phyloP scores from a whole-genome alignment of 92 coral and sea anemone genomes.

The Porites rus region DNA sequence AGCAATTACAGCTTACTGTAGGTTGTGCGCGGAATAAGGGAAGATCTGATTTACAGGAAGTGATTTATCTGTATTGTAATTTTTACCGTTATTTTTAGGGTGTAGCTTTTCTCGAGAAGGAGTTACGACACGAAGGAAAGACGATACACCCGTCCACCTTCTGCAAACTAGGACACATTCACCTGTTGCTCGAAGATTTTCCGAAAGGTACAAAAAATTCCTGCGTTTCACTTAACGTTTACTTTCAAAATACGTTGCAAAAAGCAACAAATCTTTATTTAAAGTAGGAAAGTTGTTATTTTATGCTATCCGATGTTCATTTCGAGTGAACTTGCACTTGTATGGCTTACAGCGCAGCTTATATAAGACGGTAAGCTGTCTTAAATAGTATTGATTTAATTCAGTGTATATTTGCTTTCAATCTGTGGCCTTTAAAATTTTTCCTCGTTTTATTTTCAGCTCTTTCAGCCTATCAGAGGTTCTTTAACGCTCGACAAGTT shows the following conservation, averaged over 20 bases:
- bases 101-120: slow-evolving; percentile 86
- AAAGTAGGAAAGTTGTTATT: background rate
- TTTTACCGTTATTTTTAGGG: slow-evolving; percentile 67
- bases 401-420: background rate
- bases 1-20: slow-evolving; percentile 10
- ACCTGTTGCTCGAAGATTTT: slow-evolving; percentile 96
- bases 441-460: slow-evolving; percentile 67
- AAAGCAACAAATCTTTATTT: no score
- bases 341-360: background rate
- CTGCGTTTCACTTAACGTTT: background rate
- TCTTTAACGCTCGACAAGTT: slow-evolving; percentile 90
- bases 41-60: background rate
- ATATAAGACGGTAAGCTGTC: no score
- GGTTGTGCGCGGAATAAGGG: slow-evolving; percentile 14
- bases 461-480: slow-evolving; percentile 96
- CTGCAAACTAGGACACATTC: slow-evolving; percentile 97
- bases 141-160: slow-evolving; percentile 84
- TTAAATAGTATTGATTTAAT: no score
- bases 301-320: background rate
- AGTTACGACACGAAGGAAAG: slow-evolving; percentile 80
- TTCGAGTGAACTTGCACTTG: background rate
- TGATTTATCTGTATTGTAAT: background rate
- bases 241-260: background rate
- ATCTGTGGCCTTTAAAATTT: slow-evolving; percentile 11
- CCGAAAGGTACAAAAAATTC: slow-evolving; percentile 83